Conservation (phyloP, 2,888 invertebrate genomes). For the Drosophila incognita region DNA sequence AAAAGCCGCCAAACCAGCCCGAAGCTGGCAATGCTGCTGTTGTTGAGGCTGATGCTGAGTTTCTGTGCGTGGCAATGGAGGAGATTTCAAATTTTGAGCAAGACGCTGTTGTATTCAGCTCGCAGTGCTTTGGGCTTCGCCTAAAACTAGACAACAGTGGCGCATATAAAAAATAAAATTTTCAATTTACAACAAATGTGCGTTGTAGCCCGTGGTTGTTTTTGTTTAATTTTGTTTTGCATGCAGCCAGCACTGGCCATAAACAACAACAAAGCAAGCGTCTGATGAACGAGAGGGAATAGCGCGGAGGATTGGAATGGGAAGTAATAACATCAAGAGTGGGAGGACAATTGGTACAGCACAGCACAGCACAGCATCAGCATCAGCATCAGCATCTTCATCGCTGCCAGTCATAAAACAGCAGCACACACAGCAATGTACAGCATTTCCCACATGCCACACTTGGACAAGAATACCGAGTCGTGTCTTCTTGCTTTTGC, state of each 20-base stretch:
- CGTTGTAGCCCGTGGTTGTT: slow-evolving; percentile 66
- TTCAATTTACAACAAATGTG: slow-evolving; percentile 67
- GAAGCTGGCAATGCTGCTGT: slow-evolving; percentile 28
- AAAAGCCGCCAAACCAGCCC: slow-evolving; percentile 18
- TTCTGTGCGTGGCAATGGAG: slow-evolving; percentile 1
- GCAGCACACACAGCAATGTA: slow-evolving; percentile 40
- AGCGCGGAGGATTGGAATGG: slow-evolving; percentile 20
- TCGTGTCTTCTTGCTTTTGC: slow-evolving; percentile 35
- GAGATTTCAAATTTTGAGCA: slow-evolving; percentile 51
- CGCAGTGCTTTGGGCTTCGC: slow-evolving; percentile 43
- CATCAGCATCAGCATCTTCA: slow-evolving; percentile 33
- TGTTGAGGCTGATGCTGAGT: not conserved
- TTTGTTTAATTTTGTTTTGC: slow-evolving; percentile 76
- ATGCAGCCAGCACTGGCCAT: slow-evolving; percentile 47
- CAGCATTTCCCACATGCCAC: slow-evolving; percentile 62
- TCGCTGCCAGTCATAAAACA: slow-evolving; percentile 54
- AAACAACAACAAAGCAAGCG: slow-evolving; percentile 53
- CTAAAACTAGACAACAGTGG: slow-evolving; percentile 64
- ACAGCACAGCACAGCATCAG: slow-evolving; percentile 2
- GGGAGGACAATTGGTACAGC: slow-evolving; percentile 42
- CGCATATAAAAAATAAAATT: slow-evolving; percentile 39
- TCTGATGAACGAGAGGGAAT: slow-evolving; percentile 48
- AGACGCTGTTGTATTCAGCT: slow-evolving; percentile 27
- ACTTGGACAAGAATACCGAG: slow-evolving; percentile 45
- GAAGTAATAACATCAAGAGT: slow-evolving; percentile 13